Percentiles rank a stretch among this genome's conserved stretches.
These are phyloP conservation scores for Resseliella maxima DNA, from an alignment of 2,888 invertebrate genomes.

Conservation along the genomic window DNA sequence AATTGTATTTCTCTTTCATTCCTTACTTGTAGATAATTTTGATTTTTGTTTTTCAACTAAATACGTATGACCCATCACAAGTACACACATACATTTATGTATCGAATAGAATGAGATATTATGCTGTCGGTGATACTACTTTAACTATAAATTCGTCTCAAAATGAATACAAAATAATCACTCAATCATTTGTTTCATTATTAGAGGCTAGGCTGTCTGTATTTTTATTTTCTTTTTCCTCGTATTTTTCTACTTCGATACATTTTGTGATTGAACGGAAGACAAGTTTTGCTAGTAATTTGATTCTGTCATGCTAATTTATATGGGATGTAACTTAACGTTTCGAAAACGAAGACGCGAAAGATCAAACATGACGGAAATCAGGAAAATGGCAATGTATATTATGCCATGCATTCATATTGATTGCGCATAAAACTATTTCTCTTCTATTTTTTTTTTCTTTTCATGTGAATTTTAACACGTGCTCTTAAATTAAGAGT, in stretches of 20 bases:
- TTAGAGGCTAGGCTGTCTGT: too few relatives aligned
- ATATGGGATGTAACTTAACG: neutral
- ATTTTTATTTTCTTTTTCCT: too few relatives aligned
- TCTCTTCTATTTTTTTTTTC: too few relatives aligned
- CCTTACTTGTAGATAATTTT: neutral
- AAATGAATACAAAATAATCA: neutral
- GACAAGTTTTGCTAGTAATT: neutral
- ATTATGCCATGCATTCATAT: neutral
- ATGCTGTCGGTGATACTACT: too few relatives aligned
- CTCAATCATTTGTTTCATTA: too few relatives aligned
- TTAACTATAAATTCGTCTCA: neutral
- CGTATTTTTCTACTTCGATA: neutral
- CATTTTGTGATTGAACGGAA: neutral
- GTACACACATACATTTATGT: too few relatives aligned
- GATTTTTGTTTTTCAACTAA: neutral
- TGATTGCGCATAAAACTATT: too few relatives aligned
- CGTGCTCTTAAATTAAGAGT: too few relatives aligned
- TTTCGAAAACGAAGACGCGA: neutral
- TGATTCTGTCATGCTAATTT: conserved; percentile 49
- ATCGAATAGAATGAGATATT: too few relatives aligned
- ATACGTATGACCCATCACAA: neutral
- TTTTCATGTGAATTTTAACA: too few relatives aligned
- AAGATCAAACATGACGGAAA: conserved; percentile 47
- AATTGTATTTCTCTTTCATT: neutral
- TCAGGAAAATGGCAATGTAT: neutral